These are phyloP conservation scores for Hydrolagus affinis DNA, from an alignment of 2,113 vertebrate species.

Conservation along the genomic window DNA sequence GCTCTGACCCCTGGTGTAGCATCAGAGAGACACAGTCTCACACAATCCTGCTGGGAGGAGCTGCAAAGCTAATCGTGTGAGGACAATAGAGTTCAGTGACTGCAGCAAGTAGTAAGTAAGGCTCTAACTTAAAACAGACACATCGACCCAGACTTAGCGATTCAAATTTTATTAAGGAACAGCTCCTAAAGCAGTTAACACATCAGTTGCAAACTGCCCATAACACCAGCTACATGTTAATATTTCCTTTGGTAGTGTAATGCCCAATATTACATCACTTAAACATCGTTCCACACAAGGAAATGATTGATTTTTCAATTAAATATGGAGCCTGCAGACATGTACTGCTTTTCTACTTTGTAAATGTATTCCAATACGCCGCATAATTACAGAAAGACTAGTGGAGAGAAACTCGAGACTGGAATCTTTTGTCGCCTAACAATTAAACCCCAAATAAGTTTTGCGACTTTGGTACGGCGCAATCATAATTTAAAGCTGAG, in stretches of 20 bases:
- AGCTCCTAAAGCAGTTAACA: not conserved
- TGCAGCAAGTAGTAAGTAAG: too few species aligned
- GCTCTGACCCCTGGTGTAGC: too few species aligned
- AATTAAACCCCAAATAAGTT: constrained; percentile 20
- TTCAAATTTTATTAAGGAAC: not conserved
- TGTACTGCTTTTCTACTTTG: not conserved
- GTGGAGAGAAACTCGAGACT: not conserved
- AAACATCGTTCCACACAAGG: constrained; percentile 17
- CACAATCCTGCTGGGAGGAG: too few species aligned
- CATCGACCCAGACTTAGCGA: too few species aligned
- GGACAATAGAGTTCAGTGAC: too few species aligned
- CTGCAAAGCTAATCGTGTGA: too few species aligned
- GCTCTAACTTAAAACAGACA: too few species aligned
- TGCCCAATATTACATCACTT: constrained; percentile 9
- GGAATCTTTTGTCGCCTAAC: not conserved
- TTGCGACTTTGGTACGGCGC: not conserved
- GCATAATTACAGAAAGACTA: constrained; percentile 16
- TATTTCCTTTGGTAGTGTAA: not conserved
- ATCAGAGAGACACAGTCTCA: too few species aligned
- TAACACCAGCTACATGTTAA: constrained; percentile 4
- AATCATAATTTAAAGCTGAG: not conserved
- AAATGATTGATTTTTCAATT: constrained; percentile 33
- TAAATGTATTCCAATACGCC: not conserved
- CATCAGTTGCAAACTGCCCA: not conserved
- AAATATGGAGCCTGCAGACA: constrained; percentile 17